Evolutionary conservation across 2,113 vertebrate species (phyloP).

Genomic region (Eubucco bourcierii): DNA sequence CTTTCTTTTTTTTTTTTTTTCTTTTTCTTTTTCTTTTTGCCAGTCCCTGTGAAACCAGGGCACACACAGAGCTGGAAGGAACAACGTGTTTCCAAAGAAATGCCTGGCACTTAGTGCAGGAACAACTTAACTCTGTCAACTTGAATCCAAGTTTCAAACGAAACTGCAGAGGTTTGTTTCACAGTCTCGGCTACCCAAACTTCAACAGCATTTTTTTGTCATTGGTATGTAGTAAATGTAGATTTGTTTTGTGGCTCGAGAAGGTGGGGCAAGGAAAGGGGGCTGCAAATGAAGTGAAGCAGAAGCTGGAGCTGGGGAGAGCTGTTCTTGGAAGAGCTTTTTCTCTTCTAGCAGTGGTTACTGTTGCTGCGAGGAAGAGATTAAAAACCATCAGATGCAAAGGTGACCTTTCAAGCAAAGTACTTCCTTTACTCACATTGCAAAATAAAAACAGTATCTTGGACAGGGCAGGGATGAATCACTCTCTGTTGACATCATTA

Average conservation of each 20-base stretch:
- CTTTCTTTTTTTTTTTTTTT: background rate
- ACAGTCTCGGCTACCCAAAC: background rate
- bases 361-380: background rate
- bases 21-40: background rate
- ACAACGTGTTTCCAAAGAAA: conserved; percentile 28
- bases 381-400: conserved; percentile 37
- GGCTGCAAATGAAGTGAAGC: background rate
- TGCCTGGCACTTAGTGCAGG: background rate
- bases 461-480: conserved; percentile 28
- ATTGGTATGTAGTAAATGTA: background rate
- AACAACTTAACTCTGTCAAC: conserved; percentile 25
- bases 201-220: background rate
- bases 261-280: background rate
- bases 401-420: conserved; percentile 41
- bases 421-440: conserved; percentile 55
- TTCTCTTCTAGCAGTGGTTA: background rate
- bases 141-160: background rate
- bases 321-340: background rate
- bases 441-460: conserved; percentile 38
- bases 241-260: background rate
- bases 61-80: conserved; percentile 25
- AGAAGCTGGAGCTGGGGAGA: background rate
- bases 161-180: background rate
- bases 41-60: conserved; percentile 20
- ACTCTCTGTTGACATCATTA: conserved; percentile 57